Conservation (phyloP, 2,888 invertebrate species). For the Euproctis similis region DNA sequence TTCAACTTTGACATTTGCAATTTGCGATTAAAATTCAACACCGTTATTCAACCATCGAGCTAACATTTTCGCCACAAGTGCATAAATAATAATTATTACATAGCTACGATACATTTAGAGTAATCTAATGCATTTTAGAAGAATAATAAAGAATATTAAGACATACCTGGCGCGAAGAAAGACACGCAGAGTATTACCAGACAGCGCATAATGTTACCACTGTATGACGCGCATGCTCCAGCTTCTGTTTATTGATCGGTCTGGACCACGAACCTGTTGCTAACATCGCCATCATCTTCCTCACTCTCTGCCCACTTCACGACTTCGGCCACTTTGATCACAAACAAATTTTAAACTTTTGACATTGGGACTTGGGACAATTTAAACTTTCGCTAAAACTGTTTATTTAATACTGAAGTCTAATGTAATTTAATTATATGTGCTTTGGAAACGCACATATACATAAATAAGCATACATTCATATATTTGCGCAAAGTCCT, state of each 20-base stretch:
- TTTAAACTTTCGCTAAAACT: slow-evolving; percentile 46
- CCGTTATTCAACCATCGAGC: slow-evolving; percentile 2
- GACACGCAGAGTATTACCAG: slow-evolving; percentile 55
- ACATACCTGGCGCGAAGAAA: slow-evolving; percentile 60
- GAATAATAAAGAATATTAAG: slow-evolving; percentile 26
- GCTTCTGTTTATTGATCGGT: slow-evolving; percentile 61
- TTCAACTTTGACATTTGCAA: slow-evolving; percentile 27
- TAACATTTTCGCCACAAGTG: slow-evolving; percentile 10
- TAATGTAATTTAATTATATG: too few relatives aligned
- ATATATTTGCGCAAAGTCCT: too few relatives aligned
- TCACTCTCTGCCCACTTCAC: slow-evolving; percentile 26
- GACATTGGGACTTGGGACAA: slow-evolving; percentile 58
- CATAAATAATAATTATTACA: slow-evolving; percentile 6
- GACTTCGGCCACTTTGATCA: slow-evolving; percentile 48
- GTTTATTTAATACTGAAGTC: too few relatives aligned
- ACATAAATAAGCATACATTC: too few relatives aligned
- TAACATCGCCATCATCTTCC: slow-evolving; percentile 39
- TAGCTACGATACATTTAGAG: slow-evolving; percentile 2
- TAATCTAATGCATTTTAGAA: slow-evolving; percentile 1
- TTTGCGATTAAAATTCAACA: neutral
- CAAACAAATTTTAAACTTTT: slow-evolving; percentile 68
- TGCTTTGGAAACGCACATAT: too few relatives aligned
- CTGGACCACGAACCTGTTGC: slow-evolving; percentile 63
- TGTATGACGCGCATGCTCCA: slow-evolving; percentile 58
- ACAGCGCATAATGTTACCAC: slow-evolving; percentile 57